Percentiles rank a stretch among this genome's conserved stretches.
Evolutionary conservation across 2,888 invertebrate species (phyloP).

Genomic region (Halocaridina rubra): DNA sequence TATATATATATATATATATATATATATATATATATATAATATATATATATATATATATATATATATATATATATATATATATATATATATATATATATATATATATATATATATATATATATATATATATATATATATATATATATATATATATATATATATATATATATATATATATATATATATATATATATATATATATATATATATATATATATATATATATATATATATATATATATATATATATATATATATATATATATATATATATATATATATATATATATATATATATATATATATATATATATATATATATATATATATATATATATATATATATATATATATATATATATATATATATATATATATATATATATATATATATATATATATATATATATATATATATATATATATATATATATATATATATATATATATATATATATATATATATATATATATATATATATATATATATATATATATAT

Average conservation of each 20-base stretch:
- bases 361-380: neutral
- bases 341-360: neutral
- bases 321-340: neutral
- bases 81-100: neutral
- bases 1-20: no score
- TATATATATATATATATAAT: neutral
- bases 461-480: neutral
- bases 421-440: neutral
- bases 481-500: neutral
- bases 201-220: neutral
- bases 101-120: neutral
- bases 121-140: neutral
- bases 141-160: constrained; percentile 22
- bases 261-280: constrained; percentile 9
- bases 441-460: neutral
- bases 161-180: no score
- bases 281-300: constrained; percentile 4
- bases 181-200: neutral
- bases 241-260: neutral
- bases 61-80: neutral
- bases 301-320: neutral
- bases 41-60: neutral
- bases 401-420: neutral
- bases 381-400: neutral
- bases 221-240: neutral